Conservation (phyloP, 2,113 vertebrate species). For the Stomatorhinus ivindoensis region DNA sequence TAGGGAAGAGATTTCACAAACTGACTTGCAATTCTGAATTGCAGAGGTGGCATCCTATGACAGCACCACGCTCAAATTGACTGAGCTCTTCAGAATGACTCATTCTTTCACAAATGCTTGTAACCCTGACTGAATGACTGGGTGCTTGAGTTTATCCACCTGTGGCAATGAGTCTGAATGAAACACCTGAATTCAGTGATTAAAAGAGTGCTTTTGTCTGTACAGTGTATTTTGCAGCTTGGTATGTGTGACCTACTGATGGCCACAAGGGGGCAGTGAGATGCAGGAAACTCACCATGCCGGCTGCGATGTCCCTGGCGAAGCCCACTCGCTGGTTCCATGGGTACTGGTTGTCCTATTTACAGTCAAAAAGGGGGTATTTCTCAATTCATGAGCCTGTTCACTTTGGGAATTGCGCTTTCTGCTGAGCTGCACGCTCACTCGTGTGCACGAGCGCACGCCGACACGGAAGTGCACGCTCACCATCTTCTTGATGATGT, state of each 20-base stretch:
- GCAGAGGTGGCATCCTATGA: not conserved
- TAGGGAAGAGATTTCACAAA: not conserved
- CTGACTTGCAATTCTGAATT: too few species aligned
- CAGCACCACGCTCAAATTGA: not conserved
- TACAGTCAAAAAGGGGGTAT: not conserved
- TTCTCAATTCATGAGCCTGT: not conserved
- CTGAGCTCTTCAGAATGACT: not conserved
- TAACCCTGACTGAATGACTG: not conserved
- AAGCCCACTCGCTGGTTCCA: constrained; percentile 94
- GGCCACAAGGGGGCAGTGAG: constrained; percentile 41
- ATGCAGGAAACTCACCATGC: constrained; percentile 71
- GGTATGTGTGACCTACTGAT: not conserved
- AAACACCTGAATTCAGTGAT: not conserved
- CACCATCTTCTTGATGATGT: constrained; percentile 93
- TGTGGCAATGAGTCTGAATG: not conserved
- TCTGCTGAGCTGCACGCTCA: not conserved
- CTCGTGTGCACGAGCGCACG: not conserved
- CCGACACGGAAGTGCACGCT: constrained; percentile 23
- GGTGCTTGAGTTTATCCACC: not conserved
- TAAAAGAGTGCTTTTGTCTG: not conserved
- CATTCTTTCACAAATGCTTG: not conserved
- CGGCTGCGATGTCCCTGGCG: constrained; percentile 86
- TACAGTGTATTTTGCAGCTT: not conserved
- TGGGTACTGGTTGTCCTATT: constrained; percentile 81
- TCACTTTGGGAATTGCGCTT: not conserved